A percentile compares a stretch with the other conserved stretches of the same genome.
Evolutionary conservation across 2,888 invertebrate species (phyloP).

Genomic region (Macrophya alboannulata): DNA sequence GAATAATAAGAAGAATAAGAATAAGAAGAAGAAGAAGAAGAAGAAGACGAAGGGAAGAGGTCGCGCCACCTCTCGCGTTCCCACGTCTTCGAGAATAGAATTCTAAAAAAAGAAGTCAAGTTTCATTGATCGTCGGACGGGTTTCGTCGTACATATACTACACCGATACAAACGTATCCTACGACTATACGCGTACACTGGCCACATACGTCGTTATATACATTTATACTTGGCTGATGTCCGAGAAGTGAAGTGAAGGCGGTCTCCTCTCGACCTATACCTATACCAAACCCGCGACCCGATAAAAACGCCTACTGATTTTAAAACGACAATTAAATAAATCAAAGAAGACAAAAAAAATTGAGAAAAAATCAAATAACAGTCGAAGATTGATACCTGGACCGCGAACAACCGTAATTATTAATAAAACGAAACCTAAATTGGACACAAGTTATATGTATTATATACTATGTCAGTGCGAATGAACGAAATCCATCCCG

Average conservation of each 20-base stretch:
- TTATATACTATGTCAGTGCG: background rate
- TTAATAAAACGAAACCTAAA: background rate
- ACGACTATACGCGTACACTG: background rate
- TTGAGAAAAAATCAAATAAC: background rate
- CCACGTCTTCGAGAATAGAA: slow-evolving; percentile 50
- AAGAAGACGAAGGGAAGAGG: slow-evolving; percentile 10
- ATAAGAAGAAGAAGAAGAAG: background rate
- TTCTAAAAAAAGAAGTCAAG: slow-evolving; percentile 51
- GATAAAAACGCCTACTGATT: slow-evolving; percentile 15
- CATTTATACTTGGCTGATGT: slow-evolving; percentile 32
- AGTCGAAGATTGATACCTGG: background rate
- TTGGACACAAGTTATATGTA: background rate
- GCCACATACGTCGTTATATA: slow-evolving; percentile 1
- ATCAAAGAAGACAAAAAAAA: background rate
- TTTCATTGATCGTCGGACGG: slow-evolving; percentile 51
- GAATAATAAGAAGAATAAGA: slow-evolving; percentile 7
- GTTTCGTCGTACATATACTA: slow-evolving; percentile 36
- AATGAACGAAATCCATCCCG: slow-evolving; percentile 27
- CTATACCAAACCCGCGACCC: background rate
- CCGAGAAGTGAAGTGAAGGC: background rate
- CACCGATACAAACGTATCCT: background rate
- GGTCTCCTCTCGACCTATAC: background rate
- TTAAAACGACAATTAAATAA: background rate
- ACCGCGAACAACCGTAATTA: background rate
- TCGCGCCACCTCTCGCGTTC: slow-evolving; percentile 44